Base-by-base conservation (phyloP, 2,113 vertebrate genomes). In the Panurus biarmicus region DNA sequence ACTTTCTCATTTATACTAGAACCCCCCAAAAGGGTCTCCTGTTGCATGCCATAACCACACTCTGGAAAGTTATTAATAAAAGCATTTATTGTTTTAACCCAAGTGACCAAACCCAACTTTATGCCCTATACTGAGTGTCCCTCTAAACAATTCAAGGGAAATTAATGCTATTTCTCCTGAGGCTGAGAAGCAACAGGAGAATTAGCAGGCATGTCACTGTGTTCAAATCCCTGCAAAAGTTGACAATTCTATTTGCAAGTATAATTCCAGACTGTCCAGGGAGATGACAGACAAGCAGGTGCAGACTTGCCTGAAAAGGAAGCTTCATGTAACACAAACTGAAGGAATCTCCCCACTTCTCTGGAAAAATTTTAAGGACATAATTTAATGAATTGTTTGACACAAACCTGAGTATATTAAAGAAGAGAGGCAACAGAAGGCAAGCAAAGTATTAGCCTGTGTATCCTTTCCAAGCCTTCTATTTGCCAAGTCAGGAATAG, bases 181-280 rank as follows among this genome's bases (percentile, higher is more conserved):
- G 82, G 74, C 81, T 80, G 62, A 85, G 91, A 87, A 93, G 74
- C 51, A 93, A 94, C 93, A 80, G 64, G 67, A 94, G 78, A 93
- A 97, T 97, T 96, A 95, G 89, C 82, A 96, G 95, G 91, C 91
- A n/a, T 56, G 75, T 80, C 89, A 83, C 78, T 74, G 64, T 66
- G 87, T 65, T 91, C 62, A 91, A 85, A 93, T 67, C 67, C 64
- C 51, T 67, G 48, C 79, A 71, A 89, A 94, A 90, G 81, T 17
- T 93, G 87, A 91, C 81, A 85, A 93, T 90, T 95, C 67, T 91
- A 95, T 95, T 96, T 97, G 93, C 94, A 96, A 96, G 87, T 96
- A 89, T 95, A 96, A 95, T 96, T 87, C 78, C 64, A 80, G 67
- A 87, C 75, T 88, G 94, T 95, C 96, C 94, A 82, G 89, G 78